Evolutionary conservation across 2,888 invertebrate species (phyloP), one percentile per base, ranked within the genome.

Genomic region (Clepsis dumicolana): DNA sequence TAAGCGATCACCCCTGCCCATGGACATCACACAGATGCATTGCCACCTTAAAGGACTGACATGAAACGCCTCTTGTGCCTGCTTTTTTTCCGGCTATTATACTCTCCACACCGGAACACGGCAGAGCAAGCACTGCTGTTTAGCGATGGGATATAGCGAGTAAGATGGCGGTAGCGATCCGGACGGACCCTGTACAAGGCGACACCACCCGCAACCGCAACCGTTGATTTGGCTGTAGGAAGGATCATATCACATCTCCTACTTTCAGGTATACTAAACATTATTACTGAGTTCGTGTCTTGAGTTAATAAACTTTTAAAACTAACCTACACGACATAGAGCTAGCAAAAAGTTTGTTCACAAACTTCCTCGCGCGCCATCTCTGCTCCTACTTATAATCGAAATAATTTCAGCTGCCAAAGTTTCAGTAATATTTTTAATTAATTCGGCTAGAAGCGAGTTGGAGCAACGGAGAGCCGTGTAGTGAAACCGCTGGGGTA

Each of bases 371-470:
- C 16, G 2, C 48, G 12, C 48, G 21, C 21, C 48, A 18, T 48
- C 10, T 21, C 48, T 48, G 18, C 44, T 2, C 4, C 18, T 48
- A 48, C 48, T 48, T 44, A 29, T 21, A 60, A 53, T 41, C 14
- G 21, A 18, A 35, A 53, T 53, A 64, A 64, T 54, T 41, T 18
- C n/a, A 64, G 35, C 29, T 54, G 53, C 29, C 56, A n/a, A 32
- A 64, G 54, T 38, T 21, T 38, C 41, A 10, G 44, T 38, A 50
- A 50, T 8, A 14, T 65, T 59, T 50, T 52, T 35, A 57, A 64
- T 59, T 64, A 50, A 65, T 65, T 65, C 35, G 57, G 56, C 44
- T 18, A 32, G 25, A 18, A 54, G 44, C 38, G 27, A 50, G 32
- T 24, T 32, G 24, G 52, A 65, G 38, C 44, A 54, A 60, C 44